A percentile compares a stretch with the other conserved stretches of the same genome.
These are phyloP conservation scores for Lepidurus apus DNA, from an alignment of 1,140 invertebrate species.

Conservation along the genomic window DNA sequence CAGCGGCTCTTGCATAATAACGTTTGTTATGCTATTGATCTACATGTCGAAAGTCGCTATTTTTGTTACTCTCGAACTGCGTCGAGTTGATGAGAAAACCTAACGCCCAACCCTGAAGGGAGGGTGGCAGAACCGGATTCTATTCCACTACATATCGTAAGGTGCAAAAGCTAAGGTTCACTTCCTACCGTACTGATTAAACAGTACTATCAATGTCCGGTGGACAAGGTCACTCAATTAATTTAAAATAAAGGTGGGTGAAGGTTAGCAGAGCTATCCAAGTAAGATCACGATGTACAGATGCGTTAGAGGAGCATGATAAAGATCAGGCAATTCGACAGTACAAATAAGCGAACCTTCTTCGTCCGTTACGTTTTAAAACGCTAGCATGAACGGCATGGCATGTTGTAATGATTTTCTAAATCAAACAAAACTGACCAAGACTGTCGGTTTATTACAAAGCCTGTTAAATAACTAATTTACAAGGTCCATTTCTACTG, in stretches of 20 bases:
- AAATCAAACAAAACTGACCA: no score
- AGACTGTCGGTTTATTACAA: neutral
- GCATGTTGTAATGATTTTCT: no score
- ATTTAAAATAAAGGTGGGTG: neutral
- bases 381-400: no score
- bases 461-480: neutral
- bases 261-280: no score
- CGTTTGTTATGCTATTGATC: neutral
- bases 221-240: neutral
- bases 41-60: neutral
- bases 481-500: neutral
- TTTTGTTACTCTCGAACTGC: neutral
- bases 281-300: no score
- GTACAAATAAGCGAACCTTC: no score
- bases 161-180: neutral
- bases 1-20: no score
- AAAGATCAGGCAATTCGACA: no score
- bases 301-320: no score
- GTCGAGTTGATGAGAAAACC: neutral
- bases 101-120: neutral
- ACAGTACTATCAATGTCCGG: neutral
- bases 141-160: neutral
- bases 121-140: neutral
- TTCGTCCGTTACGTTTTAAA: no score
- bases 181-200: neutral